Conservation (phyloP, 37 sponge, comb jelly and placozoan species). For the Beroe forskalii region DNA sequence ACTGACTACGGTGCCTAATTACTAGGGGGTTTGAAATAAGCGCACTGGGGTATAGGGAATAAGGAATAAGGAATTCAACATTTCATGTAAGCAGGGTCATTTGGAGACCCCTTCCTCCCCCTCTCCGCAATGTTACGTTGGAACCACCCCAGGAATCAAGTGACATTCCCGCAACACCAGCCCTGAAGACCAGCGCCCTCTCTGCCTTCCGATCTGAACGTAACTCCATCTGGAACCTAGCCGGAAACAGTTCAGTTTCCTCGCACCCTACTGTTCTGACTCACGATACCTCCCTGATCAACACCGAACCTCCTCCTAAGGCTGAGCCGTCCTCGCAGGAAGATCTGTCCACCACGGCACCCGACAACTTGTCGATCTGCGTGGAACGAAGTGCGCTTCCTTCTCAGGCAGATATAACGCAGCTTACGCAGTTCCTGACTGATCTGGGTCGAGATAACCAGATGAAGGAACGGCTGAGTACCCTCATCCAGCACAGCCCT, state of each 20-base stretch:
- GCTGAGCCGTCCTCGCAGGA: too few relatives aligned
- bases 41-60: too few relatives aligned
- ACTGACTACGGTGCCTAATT: too few relatives aligned
- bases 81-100: too few relatives aligned
- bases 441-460: background rate
- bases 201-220: constrained; percentile 15
- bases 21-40: too few relatives aligned
- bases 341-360: background rate
- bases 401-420: constrained; percentile 26
- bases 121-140: too few relatives aligned
- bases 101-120: too few relatives aligned
- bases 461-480: background rate
- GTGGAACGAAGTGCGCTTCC: background rate
- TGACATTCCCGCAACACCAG: constrained; percentile 23
- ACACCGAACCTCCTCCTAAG: background rate
- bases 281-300: constrained; percentile 15
- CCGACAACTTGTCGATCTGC: background rate
- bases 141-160: background rate
- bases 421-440: constrained; percentile 11
- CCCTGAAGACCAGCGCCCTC: constrained; percentile 6
- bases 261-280: background rate
- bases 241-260: background rate
- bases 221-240: constrained; percentile 41
- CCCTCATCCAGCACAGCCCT: background rate
- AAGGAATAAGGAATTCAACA: too few relatives aligned